Base-by-base conservation (phyloP, 2,888 invertebrate genomes). In the Eupithecia dodoneata region DNA sequence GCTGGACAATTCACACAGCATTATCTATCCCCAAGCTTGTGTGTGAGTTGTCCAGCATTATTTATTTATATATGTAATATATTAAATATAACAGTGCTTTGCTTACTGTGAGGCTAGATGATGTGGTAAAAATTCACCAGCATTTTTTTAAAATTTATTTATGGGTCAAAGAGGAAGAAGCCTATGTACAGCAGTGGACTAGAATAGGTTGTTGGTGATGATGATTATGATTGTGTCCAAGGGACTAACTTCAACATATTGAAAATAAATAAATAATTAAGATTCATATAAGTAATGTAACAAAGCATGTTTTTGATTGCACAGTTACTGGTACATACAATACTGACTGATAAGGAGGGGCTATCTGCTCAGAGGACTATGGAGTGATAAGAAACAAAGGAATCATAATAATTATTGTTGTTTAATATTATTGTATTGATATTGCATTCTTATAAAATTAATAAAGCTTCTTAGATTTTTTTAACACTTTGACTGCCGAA, bases 231-330 rank as follows among this genome's bases (percentile, higher is more conserved):
- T 44, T 4, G 44, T 4, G 7, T 44, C 44, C 4, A 18, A 59
- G 9, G 59, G 55, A 59, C 55, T 18, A 63, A 59, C 18, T 18
- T 10, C 9, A 59, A 59, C 18, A 59, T 59, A 18, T 18, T 52
- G n/a, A 2, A 18, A 59, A 59, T 59, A 59, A 59, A 10, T 2
- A 59, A 59, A 9, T 59, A 0, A 59, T 10, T 4, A 59, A 18
- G 59, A 59, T 10, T 63, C 63, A 63, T 63, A 63, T 59, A 10
- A n/a, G 4, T 12, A 10, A 63, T 12, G 4, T 12, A 63, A 30
- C 30, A 63, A 63, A 63, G 63, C 30, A 63, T 12, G 63, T 63
- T 63, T 63, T 63, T 63, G 63, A 30, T 63, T 63, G 30, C 30
- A 18, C 63, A 30, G 63, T 63, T 30, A 30, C 30, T 9, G 52